Evolutionary conservation across 2,113 vertebrate genomes (phyloP), one percentile per base, ranked within the genome.

Genomic region (Sylvilagus bachmani): DNA sequence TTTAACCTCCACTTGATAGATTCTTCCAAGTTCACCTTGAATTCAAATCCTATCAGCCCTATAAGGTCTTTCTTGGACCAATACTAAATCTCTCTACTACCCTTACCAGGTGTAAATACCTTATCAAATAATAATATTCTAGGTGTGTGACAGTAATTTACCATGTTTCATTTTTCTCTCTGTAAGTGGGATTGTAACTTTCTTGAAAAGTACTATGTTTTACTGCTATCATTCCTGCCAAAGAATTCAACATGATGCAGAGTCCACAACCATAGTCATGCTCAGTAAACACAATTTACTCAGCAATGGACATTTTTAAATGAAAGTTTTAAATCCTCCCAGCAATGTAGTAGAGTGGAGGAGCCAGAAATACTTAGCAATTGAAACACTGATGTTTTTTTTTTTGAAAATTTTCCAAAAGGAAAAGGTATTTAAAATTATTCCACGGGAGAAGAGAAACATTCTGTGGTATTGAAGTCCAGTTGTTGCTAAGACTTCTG

Each of bases 351-450:
- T 71, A 16, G 49, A 67, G 71, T 80, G 66, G 55, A 96, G 61
- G 61, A 92, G 12, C 67, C 21, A 91, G 93, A 82, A 89, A 51
- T n/a, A 92, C 49, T 71, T 88, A 85, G 88, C 29, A 75, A 61
- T 90, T 94, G 94, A 86, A 94, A 86, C 13, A 89, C 25, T 44
- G 83, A 84, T 49, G 25, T 88, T 96, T 91, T 83, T 96, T 94
- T 93, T 31, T 81, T 88, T 77, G 81, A 92, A 86, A 55, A 55
- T 58, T 95, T 94, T 91, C 82, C 55, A 19, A 92, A 96, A 79
- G 51, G 27, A 33, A 36, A 58, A 83, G 33, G 13, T 44, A 4
- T 77, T 92, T 94, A 94, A 96, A 96, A 80, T 33, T 71, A 79
- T 75, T 92, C 77, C 78, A 81, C 75, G 17, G 58, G 49, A 27